Evolutionary conservation across 2,113 vertebrate species (phyloP).

Genomic region (Trochalopteron elliotii): DNA sequence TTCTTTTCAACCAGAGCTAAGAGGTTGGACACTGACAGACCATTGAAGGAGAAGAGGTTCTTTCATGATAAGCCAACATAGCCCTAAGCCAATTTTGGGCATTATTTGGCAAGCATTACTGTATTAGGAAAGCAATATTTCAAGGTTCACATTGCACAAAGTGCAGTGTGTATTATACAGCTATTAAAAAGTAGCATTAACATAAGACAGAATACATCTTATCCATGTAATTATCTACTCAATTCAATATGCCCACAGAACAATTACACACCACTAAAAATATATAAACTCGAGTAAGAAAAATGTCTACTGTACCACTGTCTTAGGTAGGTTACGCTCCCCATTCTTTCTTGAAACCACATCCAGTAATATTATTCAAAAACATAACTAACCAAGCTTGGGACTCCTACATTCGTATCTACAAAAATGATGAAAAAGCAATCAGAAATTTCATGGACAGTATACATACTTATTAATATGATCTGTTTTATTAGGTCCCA

Average conservation of each 20-base stretch:
- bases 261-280: slow-evolving; percentile 1
- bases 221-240: neutral
- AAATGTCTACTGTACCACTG: neutral
- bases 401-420: neutral
- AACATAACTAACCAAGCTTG: neutral
- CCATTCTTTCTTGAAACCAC: neutral
- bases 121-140: slow-evolving; percentile 9
- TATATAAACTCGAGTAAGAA: neutral
- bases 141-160: slow-evolving; percentile 17
- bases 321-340: neutral
- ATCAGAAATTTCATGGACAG: slow-evolving; percentile 52
- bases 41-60: neutral
- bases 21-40: neutral
- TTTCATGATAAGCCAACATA: neutral
- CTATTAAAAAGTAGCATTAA: slow-evolving; percentile 20
- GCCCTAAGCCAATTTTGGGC: neutral
- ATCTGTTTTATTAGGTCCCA: slow-evolving; percentile 62
- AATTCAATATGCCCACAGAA: neutral
- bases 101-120: neutral
- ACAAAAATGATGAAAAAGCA: slow-evolving; percentile 31
- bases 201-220: neutral
- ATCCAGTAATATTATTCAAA: neutral
- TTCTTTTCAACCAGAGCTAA: neutral
- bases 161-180: neutral
- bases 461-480: slow-evolving; percentile 45